phyloP scores from a whole-genome alignment of 2,888 invertebrate species.

The Sympetrum striolatum region DNA sequence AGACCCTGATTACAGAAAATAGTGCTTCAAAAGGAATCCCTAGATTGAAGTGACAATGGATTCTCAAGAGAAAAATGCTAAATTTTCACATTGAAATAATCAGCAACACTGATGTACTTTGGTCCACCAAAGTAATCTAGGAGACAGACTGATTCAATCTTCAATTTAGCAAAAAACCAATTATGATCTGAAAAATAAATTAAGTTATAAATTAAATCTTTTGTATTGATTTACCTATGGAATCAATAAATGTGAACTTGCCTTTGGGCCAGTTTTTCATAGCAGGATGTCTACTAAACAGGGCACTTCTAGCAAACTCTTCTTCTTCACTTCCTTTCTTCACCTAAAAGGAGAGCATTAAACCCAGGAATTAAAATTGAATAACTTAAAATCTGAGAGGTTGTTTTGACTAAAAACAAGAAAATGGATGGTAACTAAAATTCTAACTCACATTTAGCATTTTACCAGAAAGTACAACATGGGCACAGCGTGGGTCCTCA shows the following conservation, averaged over 20 bases:
- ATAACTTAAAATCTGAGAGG: background rate
- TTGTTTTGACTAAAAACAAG: background rate
- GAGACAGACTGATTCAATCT: slow-evolving; percentile 75
- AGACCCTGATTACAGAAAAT: background rate
- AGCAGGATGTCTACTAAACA: slow-evolving; percentile 74
- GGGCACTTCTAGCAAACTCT: slow-evolving; percentile 66
- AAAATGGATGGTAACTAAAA: slow-evolving; percentile 21
- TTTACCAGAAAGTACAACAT: slow-evolving; percentile 73
- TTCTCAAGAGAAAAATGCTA: background rate
- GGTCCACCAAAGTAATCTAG: slow-evolving; percentile 83
- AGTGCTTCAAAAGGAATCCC: background rate
- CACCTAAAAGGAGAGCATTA: slow-evolving; percentile 59
- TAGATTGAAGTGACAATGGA: background rate
- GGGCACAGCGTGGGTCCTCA: slow-evolving; percentile 79
- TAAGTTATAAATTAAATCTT: background rate
- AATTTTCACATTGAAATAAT: slow-evolving; percentile 62
- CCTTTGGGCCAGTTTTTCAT: slow-evolving; percentile 73
- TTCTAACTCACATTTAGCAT: slow-evolving; percentile 65
- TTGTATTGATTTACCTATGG: background rate
- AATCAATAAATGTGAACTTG: slow-evolving; percentile 53
- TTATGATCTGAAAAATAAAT: slow-evolving; percentile 45
- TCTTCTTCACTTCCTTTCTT: slow-evolving; percentile 65
- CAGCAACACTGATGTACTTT: slow-evolving; percentile 68
- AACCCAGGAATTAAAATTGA: background rate
- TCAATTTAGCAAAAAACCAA: slow-evolving; percentile 80